A percentile compares a stretch with the other conserved stretches of the same genome.
phyloP scores from a whole-genome alignment of 2,888 invertebrate genomes.

The Orthosia incerta region DNA sequence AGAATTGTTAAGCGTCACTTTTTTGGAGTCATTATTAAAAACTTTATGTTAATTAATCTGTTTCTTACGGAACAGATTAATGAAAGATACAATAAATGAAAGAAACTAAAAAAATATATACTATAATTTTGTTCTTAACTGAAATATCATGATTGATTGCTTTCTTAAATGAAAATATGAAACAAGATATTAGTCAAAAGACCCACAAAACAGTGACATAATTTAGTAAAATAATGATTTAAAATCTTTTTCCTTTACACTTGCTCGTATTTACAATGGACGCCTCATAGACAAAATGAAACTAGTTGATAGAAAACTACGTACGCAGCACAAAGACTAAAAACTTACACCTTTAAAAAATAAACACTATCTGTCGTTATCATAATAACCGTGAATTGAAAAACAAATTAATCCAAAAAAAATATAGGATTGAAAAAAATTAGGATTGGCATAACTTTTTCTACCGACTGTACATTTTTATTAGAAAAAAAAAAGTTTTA shows the following conservation, averaged over 20 bases:
- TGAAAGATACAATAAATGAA: too few species aligned
- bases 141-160: background rate
- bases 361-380: slow-evolving; percentile 73
- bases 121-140: background rate
- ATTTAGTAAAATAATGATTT: slow-evolving; percentile 36
- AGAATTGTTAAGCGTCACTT: slow-evolving; percentile 72
- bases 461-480: slow-evolving; percentile 8
- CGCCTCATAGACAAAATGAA: slow-evolving; percentile 73
- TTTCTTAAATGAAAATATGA: background rate
- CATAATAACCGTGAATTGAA: background rate
- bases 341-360: slow-evolving; percentile 79
- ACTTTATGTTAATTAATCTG: too few species aligned
- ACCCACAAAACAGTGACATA: slow-evolving; percentile 82
- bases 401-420: background rate
- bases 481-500: too few species aligned
- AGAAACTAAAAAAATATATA: background rate
- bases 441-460: slow-evolving; percentile 2
- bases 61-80: too few species aligned
- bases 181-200: slow-evolving; percentile 42
- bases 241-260: slow-evolving; percentile 82
- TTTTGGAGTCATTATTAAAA: slow-evolving; percentile 64
- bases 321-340: slow-evolving; percentile 84
- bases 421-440: too few species aligned
- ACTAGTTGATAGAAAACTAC: slow-evolving; percentile 76
- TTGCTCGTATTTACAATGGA: slow-evolving; percentile 90